Evolutionary conservation across 2,113 vertebrate species (phyloP).

Genomic region (Anthoscopus minutus): DNA sequence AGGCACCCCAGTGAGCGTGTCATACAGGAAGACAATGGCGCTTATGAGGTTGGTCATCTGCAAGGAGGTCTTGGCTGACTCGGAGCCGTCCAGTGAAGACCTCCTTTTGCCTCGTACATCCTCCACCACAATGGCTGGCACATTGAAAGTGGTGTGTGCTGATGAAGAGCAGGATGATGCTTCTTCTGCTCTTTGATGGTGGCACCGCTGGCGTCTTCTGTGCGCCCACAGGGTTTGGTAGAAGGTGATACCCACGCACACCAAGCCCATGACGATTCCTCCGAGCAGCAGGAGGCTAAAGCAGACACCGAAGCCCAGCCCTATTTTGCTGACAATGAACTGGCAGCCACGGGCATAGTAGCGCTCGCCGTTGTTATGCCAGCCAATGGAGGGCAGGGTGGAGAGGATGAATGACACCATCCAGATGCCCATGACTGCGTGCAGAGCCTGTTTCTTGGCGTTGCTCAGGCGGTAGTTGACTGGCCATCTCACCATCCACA

Average conservation of each 20-base stretch:
- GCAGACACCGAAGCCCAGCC: constrained; percentile 78
- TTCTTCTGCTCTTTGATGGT: constrained; percentile 61
- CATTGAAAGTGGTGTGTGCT: constrained; percentile 71
- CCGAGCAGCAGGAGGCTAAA: constrained; percentile 78
- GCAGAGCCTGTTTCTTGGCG: constrained; percentile 80
- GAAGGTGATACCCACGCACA: constrained; percentile 78
- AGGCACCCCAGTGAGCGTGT: constrained; percentile 79
- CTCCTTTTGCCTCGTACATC: constrained; percentile 78
- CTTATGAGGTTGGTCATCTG: constrained; percentile 83
- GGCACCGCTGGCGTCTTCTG: constrained; percentile 64
- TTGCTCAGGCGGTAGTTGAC: constrained; percentile 82
- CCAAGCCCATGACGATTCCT: constrained; percentile 78
- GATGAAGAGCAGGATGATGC: constrained; percentile 30
- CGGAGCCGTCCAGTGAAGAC: constrained; percentile 78
- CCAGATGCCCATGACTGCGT: constrained; percentile 79
- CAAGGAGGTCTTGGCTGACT: constrained; percentile 80
- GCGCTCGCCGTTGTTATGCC: constrained; percentile 80
- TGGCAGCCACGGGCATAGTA: constrained; percentile 79
- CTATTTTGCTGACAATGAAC: constrained; percentile 81
- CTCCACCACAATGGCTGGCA: constrained; percentile 80
- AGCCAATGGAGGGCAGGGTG: constrained; percentile 79
- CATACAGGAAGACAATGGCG: constrained; percentile 81
- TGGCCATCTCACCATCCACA: constrained; percentile 84
- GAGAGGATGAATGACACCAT: constrained; percentile 83
- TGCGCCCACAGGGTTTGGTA: constrained; percentile 78